phyloP scores from a whole-genome alignment of 2,888 invertebrate species.

The Latheticus oryzae region DNA sequence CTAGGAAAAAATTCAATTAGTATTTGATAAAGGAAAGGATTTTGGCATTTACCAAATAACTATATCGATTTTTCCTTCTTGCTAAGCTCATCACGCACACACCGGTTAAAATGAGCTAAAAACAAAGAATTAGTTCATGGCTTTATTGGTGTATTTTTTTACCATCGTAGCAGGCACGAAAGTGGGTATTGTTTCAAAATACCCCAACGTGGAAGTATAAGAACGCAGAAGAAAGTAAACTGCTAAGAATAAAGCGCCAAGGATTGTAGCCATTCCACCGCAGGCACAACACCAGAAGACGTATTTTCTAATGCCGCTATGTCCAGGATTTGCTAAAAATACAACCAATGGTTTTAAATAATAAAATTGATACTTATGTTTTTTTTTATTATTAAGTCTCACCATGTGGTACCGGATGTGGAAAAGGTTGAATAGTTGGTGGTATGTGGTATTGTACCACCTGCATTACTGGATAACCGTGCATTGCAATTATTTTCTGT shows the following conservation, averaged over 20 bases:
- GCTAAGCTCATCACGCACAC: constrained; percentile 88
- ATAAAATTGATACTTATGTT: too few relatives aligned
- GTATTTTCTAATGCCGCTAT: constrained; percentile 77
- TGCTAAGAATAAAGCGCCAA: constrained; percentile 82
- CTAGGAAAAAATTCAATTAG: constrained; percentile 66
- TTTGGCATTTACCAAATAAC: constrained; percentile 80
- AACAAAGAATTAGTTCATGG: constrained; percentile 46
- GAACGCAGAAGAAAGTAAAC: constrained; percentile 84
- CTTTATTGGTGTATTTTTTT: constrained; percentile 39
- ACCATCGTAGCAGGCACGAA: constrained; percentile 94
- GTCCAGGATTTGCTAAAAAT: constrained; percentile 64
- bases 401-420: constrained; percentile 59
- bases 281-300: constrained; percentile 87
- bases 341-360: constrained; percentile 45
- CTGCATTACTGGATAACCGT: constrained; percentile 76
- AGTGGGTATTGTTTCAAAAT: constrained; percentile 94
- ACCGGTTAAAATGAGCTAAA: constrained; percentile 86
- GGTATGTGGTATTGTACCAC: constrained; percentile 75
- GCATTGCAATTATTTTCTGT: constrained; percentile 64
- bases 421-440: constrained; percentile 62
- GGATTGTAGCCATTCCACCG: constrained; percentile 80
- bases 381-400: constrained; percentile 23
- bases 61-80: constrained; percentile 84
- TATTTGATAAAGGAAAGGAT: constrained; percentile 17
- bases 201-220: constrained; percentile 80